Evolutionary conservation across 2,888 invertebrate genomes (phyloP).

Genomic region (Mellilla xanthometata): DNA sequence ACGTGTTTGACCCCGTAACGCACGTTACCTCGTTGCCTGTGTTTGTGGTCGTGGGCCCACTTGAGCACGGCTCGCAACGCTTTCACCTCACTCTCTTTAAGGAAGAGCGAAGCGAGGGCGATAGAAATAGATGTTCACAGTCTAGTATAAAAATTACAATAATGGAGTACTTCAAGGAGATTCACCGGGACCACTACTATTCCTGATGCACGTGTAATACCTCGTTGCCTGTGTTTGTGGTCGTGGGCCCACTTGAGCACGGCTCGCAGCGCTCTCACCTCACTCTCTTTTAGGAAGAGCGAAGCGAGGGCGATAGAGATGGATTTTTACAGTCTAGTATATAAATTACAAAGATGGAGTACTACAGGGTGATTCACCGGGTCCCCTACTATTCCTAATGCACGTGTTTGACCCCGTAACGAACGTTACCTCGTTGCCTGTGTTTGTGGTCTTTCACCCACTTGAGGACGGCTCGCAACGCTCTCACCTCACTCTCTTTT

Average conservation of each 20-base stretch:
- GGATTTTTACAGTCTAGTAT: too few relatives aligned
- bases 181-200: too few relatives aligned
- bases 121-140: conserved; percentile 86
- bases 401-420: too few relatives aligned
- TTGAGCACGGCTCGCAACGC: conserved; percentile 86
- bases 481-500: conserved; percentile 94
- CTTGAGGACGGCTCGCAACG: conserved; percentile 85
- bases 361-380: too few relatives aligned
- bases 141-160: too few relatives aligned
- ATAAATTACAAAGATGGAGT: too few relatives aligned
- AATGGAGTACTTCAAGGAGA: too few relatives aligned
- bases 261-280: conserved; percentile 92
- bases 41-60: conserved; percentile 49
- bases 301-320: conserved; percentile 89
- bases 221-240: conserved; percentile 33
- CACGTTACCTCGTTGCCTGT: conserved; percentile 56
- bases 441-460: conserved; percentile 50
- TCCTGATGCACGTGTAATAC: too few relatives aligned
- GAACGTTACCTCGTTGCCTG: conserved; percentile 57
- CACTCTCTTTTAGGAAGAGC: conserved; percentile 88
- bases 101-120: conserved; percentile 86
- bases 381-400: too few relatives aligned
- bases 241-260: conserved; percentile 58
- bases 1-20: too few relatives aligned
- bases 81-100: conserved; percentile 94